Evolutionary conservation across 53 echinoderm and acorn worm genomes (phyloP), one percentile per base, ranked within the genome.

Genomic region (Temnopleurus reevesii): DNA sequence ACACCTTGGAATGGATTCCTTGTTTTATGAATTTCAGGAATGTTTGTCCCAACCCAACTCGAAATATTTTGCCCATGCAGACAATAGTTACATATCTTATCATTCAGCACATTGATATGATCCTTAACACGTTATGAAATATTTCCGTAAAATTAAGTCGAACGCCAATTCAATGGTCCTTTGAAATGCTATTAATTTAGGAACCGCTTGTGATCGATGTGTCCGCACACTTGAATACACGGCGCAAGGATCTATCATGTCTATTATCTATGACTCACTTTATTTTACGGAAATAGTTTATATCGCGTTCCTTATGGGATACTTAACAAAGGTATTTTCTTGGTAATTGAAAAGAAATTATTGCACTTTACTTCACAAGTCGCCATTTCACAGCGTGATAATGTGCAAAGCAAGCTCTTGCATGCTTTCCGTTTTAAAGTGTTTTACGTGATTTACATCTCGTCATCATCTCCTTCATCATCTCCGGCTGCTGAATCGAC

Each of bases 401-500:
- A 33, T 61, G 33, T 61, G 71, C 41, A 10, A 71, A 71, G 71
- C 71, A 4, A 71, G 71, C 71, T 19, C 36, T 38, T 71, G 71
- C 41, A 49, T 47, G 23, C 43, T 19, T 8, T 41, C 24, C n/a
- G n/a, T 77, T 24, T 34, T 2, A 28, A 56, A 56, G 27, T 81
- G 44, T 13, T 47, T 27, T 53, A 27, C n/a, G 24, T 25, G 5
- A 30, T 27, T 79, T 49, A 79, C 15, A 49, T 9, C 49, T 89
- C 89, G 2, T 80, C 90, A 76, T 54, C 89, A 12, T 90, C 90
- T 30, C 81, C 90, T 30, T n/a, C 90, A 1, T 89, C 89, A 25
- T 53, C 77, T 31, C 41, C 81, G 5, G 55, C 35, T 7, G 13
- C 85, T 13, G 85, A 85, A 9, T 85, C 85, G 3, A 85, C 85